A percentile compares a stretch with the other conserved stretches of the same genome.
Conservation (phyloP, 2,113 vertebrate genomes). For the Proterorhinus semilunaris region DNA sequence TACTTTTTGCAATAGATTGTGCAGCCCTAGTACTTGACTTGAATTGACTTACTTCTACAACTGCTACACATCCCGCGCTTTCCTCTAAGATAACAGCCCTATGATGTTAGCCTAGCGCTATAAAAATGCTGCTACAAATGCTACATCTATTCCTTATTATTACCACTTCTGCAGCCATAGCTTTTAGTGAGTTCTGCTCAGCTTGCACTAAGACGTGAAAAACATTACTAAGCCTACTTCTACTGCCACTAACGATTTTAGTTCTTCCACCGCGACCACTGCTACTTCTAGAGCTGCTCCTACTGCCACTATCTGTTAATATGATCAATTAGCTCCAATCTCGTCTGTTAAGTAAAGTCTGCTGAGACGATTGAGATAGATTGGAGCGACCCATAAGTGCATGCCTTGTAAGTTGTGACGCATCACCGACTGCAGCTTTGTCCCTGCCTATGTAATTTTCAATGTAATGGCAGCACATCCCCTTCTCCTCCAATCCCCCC, state of each 20-base stretch:
- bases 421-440: constrained; percentile 53
- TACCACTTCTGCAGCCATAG: too few relatives aligned
- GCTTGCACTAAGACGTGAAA: too few relatives aligned
- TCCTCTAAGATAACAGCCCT: too few relatives aligned
- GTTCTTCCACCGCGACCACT: not conserved
- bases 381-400: constrained; percentile 30
- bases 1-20: too few relatives aligned
- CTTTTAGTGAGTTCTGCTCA: too few relatives aligned
- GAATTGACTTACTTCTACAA: too few relatives aligned
- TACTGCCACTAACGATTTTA: not conserved
- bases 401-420: constrained; percentile 39
- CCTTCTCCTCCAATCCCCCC: constrained; percentile 45
- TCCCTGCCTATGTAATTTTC: constrained; percentile 61
- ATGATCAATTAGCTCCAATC: not conserved
- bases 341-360: constrained; percentile 52
- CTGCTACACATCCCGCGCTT: too few relatives aligned
- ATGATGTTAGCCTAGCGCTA: too few relatives aligned
- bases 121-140: too few relatives aligned
- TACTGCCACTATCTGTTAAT: not conserved
- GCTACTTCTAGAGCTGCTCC: not conserved
- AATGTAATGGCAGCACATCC: constrained; percentile 53
- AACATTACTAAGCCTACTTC: not conserved
- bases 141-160: too few relatives aligned
- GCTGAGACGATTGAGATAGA: constrained; percentile 62
- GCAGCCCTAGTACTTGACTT: too few relatives aligned